A percentile compares a stretch with the other conserved stretches of the same genome.
phyloP scores from a whole-genome alignment of 1,140 invertebrate genomes.

The Monomorium pharaonis region DNA sequence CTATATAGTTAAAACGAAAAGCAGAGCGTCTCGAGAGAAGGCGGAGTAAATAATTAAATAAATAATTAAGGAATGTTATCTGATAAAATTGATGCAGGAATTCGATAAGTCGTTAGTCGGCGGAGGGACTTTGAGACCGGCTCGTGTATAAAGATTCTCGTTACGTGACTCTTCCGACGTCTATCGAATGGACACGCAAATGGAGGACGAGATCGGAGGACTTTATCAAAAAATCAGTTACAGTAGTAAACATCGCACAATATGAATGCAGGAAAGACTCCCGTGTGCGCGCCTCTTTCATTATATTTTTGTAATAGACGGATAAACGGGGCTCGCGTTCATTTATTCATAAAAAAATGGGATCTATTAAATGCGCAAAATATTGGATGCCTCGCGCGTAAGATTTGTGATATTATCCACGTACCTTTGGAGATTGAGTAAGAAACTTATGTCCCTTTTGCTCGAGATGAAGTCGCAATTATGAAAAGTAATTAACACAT shows the following conservation, averaged over 20 bases:
- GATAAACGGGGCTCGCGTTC: neutral
- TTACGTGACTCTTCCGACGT: constrained; percentile 22
- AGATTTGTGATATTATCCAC: neutral
- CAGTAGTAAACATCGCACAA: constrained; percentile 28
- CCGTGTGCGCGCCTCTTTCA: neutral
- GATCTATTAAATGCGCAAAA: constrained; percentile 29
- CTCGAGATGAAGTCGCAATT: constrained; percentile 1
- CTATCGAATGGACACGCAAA: constrained; percentile 14
- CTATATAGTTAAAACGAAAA: constrained; percentile 7
- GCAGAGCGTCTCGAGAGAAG: neutral
- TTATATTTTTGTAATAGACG: neutral
- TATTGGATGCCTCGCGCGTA: neutral
- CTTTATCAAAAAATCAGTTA: constrained; percentile 20
- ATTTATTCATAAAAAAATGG: neutral
- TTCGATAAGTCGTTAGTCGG: constrained; percentile 14
- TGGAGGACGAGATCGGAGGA: neutral
- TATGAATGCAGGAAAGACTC: neutral
- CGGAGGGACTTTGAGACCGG: constrained; percentile 1
- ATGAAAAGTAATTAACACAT: constrained; percentile 17
- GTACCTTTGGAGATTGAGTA: neutral
- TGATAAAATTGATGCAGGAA: neutral
- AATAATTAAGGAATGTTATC: constrained; percentile 35
- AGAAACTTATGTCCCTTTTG: neutral
- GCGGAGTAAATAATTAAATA: neutral
- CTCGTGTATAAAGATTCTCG: constrained; percentile 23